Percentiles rank a stretch among this genome's conserved stretches.
Conservation (phyloP, 1,140 invertebrate genomes). For the Drosophila carrolli region DNA sequence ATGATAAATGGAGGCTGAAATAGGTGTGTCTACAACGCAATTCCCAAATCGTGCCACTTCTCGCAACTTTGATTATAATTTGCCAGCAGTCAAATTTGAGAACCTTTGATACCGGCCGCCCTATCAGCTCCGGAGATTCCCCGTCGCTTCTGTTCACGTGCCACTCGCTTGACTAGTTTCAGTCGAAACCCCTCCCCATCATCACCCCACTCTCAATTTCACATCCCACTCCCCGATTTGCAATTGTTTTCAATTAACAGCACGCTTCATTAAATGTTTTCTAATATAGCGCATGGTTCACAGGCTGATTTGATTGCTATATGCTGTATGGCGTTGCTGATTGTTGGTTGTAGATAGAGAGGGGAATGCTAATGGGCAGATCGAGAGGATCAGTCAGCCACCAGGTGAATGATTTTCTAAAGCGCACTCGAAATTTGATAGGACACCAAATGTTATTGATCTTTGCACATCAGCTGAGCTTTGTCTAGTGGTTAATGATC, state of each 20-base stretch:
- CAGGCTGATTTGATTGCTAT: conserved; percentile 37
- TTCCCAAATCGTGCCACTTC: conserved; percentile 31
- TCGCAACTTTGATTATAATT: conserved; percentile 32
- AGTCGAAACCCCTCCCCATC: conserved; percentile 2
- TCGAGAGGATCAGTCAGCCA: conserved; percentile 21
- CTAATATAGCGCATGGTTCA: conserved; percentile 46
- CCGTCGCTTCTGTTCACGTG: conserved; percentile 42
- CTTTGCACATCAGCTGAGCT: conserved; percentile 7
- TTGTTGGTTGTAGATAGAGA: conserved; percentile 13
- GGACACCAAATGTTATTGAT: conserved; percentile 22
- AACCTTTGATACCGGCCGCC: conserved; percentile 16
- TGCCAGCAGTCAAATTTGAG: conserved; percentile 45
- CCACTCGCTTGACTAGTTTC: conserved; percentile 49
- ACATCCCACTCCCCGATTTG: conserved; percentile 1
- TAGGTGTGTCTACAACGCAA: conserved; percentile 48
- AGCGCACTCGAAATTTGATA: conserved; percentile 26
- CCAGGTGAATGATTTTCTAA: conserved; percentile 21
- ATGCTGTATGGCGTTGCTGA: conserved; percentile 1
- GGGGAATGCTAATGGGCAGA: not conserved
- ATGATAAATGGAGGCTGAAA: conserved; percentile 22
- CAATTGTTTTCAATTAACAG: conserved; percentile 58
- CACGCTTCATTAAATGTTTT: conserved; percentile 47
- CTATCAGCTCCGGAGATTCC: conserved; percentile 22
- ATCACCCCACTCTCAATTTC: not conserved
- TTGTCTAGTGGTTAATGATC: conserved; percentile 1